These are phyloP conservation scores for Abramis brama DNA, from an alignment of 2,113 vertebrate genomes.

Conservation along the genomic window DNA sequence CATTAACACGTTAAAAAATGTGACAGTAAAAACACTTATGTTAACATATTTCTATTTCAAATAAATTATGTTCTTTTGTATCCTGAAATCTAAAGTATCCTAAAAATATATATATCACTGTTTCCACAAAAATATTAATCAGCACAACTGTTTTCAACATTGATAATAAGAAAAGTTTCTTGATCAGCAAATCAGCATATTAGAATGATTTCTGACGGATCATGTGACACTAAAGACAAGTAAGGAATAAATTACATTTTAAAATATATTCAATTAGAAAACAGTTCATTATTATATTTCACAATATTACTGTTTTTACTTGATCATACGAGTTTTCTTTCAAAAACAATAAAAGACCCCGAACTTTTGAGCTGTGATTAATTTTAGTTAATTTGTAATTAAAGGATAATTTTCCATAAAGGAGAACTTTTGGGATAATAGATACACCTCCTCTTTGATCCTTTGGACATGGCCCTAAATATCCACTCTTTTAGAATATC, in stretches of 20 bases:
- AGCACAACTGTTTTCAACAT: too few relatives aligned
- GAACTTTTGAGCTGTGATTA: background rate
- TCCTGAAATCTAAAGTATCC: background rate
- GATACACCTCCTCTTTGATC: background rate
- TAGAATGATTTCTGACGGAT: too few relatives aligned
- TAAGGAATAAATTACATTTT: background rate
- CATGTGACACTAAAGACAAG: too few relatives aligned
- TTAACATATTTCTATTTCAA: background rate
- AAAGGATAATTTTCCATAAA: background rate
- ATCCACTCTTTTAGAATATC: background rate
- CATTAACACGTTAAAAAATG: background rate
- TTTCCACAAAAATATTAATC: too few relatives aligned
- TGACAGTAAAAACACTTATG: background rate
- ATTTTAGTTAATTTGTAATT: too few relatives aligned
- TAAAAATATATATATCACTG: too few relatives aligned
- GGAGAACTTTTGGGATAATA: background rate
- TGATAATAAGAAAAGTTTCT: too few relatives aligned
- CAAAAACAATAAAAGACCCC: too few relatives aligned
- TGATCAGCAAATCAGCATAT: too few relatives aligned
- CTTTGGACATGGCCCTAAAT: background rate
- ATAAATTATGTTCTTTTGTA: background rate
- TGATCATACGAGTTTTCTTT: background rate
- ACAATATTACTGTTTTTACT: background rate
- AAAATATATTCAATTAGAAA: background rate
- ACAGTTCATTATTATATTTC: background rate